Evolutionary conservation across 2,797 vertebrate species (phyloP), one percentile per base, ranked within the genome.

Genomic region (Myotis planiceps): DNA sequence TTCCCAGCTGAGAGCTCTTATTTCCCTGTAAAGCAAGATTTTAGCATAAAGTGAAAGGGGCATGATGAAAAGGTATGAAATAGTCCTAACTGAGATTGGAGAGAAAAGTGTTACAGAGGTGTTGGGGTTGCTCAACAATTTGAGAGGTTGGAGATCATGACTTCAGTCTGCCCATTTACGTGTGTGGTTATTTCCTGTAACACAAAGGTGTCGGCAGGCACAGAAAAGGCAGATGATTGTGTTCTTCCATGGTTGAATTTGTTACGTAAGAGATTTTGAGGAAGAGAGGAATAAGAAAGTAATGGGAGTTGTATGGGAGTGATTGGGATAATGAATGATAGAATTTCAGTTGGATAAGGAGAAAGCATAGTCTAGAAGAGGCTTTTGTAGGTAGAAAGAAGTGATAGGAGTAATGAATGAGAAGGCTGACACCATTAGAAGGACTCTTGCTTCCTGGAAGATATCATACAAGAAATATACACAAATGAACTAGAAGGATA

Each of bases 261-360:
- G 32, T 83, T 76, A 37, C 34, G n/a, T 76, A 37, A 39, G n/a
- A 18, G 53, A 60, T 60, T 93, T 88, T 78, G 71, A 92, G 29
- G 53, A 84, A 93, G 34, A 83, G 1, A 71, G 15, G 16, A 51
- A 80, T 27, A 89, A 93, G 58, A 9, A 86, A 51, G 7, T 49
- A 58, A 53, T 63, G 16, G 47, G n/a, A 74, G 75, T 72, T 75
- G 5, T 37, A 47, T 68, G 42, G 25, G 58, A 86, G 68, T 82
- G 9, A 37, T 9, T 93, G 45, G 39, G 68, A 86, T 37, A 53
- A 58, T 27, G 39, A 82, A 75, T 91, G 45, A 81, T 16, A 45
- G 45, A 88, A 92, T 95, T 65, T 92, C 45, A 86, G 39, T 89
- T 78, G 51, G n/a, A 45, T 49, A 69, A 82, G 19, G 96, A 88